Conservation (phyloP, 2,888 invertebrate genomes). For the Chloroclystis v-ata region DNA sequence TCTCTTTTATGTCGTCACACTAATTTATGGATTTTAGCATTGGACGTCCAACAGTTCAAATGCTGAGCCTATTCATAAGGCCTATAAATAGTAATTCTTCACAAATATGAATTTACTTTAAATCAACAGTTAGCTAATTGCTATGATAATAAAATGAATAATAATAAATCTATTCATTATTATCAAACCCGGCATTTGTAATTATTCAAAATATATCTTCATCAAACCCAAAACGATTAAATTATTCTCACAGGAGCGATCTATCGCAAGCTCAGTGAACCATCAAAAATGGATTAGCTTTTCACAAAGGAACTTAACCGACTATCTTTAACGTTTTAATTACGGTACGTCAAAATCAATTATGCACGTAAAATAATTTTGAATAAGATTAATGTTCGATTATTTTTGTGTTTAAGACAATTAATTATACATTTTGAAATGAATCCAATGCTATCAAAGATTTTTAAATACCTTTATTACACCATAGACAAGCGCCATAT, state of each 20-base stretch:
- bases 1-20: no score
- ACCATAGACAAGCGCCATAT: no score
- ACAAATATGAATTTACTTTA: no score
- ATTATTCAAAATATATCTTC: conserved; percentile 16
- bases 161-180: neutral
- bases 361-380: conserved; percentile 58
- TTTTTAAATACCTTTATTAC: no score
- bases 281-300: conserved; percentile 55
- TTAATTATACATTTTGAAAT: neutral
- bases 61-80: no score
- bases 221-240: conserved; percentile 22
- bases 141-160: neutral
- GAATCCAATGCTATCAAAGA: no score
- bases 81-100: no score
- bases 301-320: conserved; percentile 48
- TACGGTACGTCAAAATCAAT: conserved; percentile 65
- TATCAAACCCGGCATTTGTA: conserved; percentile 3
- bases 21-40: no score
- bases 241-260: conserved; percentile 47
- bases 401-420: conserved; percentile 40
- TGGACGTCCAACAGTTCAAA: no score
- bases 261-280: conserved; percentile 45
- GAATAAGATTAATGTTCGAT: conserved; percentile 64
- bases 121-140: no score
- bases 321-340: conserved; percentile 55